Percentiles rank a stretch among this genome's conserved stretches.
Evolutionary conservation across 2,113 vertebrate species (phyloP).

Genomic region (Gymnarchus niloticus): DNA sequence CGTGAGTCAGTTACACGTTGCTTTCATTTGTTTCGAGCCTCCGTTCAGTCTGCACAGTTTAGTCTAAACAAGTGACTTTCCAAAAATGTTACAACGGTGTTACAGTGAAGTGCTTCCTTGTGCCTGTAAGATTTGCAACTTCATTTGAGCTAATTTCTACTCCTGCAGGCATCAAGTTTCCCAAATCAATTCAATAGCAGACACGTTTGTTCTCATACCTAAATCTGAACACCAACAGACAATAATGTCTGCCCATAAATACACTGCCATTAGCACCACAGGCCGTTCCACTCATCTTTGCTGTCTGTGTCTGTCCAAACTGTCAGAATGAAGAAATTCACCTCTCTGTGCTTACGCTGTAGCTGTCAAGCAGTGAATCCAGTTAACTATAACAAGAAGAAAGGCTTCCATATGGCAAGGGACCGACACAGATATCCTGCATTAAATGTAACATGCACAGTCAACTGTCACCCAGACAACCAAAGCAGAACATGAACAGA

Average conservation of each 20-base stretch:
- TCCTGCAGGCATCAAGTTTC: neutral
- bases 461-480: slow-evolving; percentile 47
- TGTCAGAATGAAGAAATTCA: slow-evolving; percentile 28
- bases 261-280: neutral
- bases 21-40: neutral
- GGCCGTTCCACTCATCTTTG: neutral
- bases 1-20: neutral
- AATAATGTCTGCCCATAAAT: slow-evolving; percentile 1
- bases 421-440: slow-evolving; percentile 45
- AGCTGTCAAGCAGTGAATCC: slow-evolving; percentile 33
- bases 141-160: neutral
- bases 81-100: neutral
- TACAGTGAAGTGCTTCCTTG: neutral
- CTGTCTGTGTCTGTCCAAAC: slow-evolving; percentile 30
- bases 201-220: neutral
- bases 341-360: slow-evolving; percentile 6
- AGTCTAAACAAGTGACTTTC: neutral
- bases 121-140: neutral
- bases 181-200: neutral
- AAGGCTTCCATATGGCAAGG: slow-evolving; percentile 55
- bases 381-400: slow-evolving; percentile 29
- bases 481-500: slow-evolving; percentile 43
- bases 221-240: slow-evolving; percentile 5
- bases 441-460: slow-evolving; percentile 56
- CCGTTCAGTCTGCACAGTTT: neutral